Base-by-base conservation (phyloP, 2,888 invertebrate genomes). In the Acronicta aceris region DNA sequence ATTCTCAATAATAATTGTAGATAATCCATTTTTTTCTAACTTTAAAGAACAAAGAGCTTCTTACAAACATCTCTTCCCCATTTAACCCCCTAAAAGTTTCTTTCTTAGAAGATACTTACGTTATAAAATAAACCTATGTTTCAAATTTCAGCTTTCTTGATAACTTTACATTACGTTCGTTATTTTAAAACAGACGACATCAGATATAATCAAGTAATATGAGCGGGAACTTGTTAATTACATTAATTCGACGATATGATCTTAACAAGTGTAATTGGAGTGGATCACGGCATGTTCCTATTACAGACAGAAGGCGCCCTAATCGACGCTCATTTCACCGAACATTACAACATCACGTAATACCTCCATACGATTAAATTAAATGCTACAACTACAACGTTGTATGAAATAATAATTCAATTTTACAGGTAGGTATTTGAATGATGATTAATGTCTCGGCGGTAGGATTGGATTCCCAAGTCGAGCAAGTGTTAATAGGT, bases 201-300 rank as follows among this genome's bases (percentile, higher is more conserved):
- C 71, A 70, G 81, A 86, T 86, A 73, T 62, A 59, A 86, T 83
- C 84, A 62, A 64, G 71, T 85, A 87, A 89, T 88, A 85, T 81
- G 80, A 73, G 74, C 77, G 79, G 74, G 71, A 79, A 84, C 84
- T 83, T 85, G 84, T 87, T 89, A 87, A 89, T 89, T 88, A 87
- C 79, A 79, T 82, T 82, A 83, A 84, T 88, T 85, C 75, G 79
- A 77, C 81, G 89, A 90, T 90, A 88, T 76, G 79, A 90, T 89
- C 87, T 82, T 63, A 65, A 73, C 74, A 72, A 81, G 68, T 75
- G 78, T 90, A 90, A 91, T 89, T 83, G 84, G 67, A 68, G 68
- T 73, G 61, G 72, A 81, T 80, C 89, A 89, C 86, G 89, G 71
- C 65, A 88, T 76, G 71, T 64, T 66, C 62, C 59, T 78, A 83